Evolutionary conservation across 2,113 vertebrate genomes (phyloP).

Genomic region (Coturnix japonica): DNA sequence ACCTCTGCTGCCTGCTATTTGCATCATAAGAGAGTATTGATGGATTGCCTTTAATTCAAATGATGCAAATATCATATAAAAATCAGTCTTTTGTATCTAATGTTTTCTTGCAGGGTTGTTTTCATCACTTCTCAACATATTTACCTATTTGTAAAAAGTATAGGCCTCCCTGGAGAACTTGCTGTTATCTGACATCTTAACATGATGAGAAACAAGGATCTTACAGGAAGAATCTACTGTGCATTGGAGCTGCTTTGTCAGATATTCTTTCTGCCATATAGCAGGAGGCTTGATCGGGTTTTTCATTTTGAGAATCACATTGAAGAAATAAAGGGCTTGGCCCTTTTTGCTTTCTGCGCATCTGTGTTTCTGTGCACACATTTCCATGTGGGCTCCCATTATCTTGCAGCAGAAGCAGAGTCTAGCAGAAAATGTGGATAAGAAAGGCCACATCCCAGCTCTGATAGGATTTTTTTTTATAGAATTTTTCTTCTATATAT

Average conservation of each 20-base stretch:
- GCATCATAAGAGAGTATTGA: not conserved
- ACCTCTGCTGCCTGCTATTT: not conserved
- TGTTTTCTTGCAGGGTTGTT: not conserved
- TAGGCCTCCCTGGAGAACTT: not conserved
- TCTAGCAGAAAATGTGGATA: fast-evolving
- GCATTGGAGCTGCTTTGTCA: not conserved
- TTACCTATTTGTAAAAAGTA: not conserved
- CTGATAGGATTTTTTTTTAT: not conserved
- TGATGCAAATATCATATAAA: not conserved
- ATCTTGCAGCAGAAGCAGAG: not conserved
- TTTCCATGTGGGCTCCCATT: fast-evolving
- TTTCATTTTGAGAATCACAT: not conserved
- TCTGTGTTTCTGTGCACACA: not conserved
- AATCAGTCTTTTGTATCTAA: not conserved
- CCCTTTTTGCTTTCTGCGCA: not conserved
- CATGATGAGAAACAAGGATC: not conserved
- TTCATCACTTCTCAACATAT: not conserved
- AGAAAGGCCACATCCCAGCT: not conserved
- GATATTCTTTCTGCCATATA: not conserved
- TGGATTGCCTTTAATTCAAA: not conserved
- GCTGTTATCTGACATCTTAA: not conserved
- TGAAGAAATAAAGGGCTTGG: not conserved
- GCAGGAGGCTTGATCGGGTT: not conserved
- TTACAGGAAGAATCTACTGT: not conserved
- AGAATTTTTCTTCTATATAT: too few relatives aligned